These are phyloP conservation scores for Clarias laeviceps DNA, from an alignment of 2,797 vertebrate species.

Conservation along the genomic window DNA sequence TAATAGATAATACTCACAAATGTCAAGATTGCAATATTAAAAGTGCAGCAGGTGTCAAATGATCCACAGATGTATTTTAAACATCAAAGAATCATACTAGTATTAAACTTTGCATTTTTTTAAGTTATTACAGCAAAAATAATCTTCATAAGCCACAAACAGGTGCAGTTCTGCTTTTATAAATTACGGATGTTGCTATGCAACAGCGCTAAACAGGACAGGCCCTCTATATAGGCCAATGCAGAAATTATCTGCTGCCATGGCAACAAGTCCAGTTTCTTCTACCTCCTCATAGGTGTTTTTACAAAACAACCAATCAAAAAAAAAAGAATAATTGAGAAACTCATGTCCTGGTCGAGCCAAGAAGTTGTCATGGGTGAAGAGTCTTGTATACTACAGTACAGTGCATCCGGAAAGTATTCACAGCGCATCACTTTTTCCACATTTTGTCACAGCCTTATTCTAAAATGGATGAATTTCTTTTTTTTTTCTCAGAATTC, in stretches of 20 bases:
- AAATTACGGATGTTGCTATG: conserved; percentile 54
- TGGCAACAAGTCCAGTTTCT: conserved; percentile 50
- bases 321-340: neutral
- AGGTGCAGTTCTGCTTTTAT: conserved; percentile 1
- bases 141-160: neutral
- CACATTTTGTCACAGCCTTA: too few relatives aligned
- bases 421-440: too few relatives aligned
- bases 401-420: too few relatives aligned
- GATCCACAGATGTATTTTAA: neutral
- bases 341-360: neutral
- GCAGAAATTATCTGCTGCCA: conserved; percentile 46
- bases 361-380: neutral
- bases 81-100: neutral
- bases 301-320: neutral
- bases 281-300: conserved; percentile 33
- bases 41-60: neutral
- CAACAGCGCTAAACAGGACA: conserved; percentile 46
- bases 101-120: neutral
- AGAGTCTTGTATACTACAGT: too few relatives aligned
- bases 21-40: neutral
- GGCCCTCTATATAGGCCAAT: conserved; percentile 39
- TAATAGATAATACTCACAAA: neutral
- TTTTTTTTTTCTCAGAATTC: too few relatives aligned
- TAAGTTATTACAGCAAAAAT: neutral
- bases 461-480: too few relatives aligned